Evolutionary conservation across 2,113 vertebrate species (phyloP).

Genomic region (Seriola aureovittata): DNA sequence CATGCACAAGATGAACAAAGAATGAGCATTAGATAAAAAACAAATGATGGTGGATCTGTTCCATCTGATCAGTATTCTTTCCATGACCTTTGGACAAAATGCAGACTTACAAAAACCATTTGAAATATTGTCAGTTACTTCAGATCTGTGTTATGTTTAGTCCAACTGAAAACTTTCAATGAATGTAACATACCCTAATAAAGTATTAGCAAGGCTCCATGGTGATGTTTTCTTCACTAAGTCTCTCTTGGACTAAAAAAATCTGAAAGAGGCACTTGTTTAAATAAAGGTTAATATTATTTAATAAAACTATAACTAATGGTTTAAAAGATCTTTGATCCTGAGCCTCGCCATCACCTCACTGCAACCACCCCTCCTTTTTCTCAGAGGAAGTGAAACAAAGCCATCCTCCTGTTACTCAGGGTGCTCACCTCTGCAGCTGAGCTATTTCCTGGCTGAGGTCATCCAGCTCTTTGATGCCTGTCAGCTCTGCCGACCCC

Average conservation of each 20-base stretch:
- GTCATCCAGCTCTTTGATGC: constrained; percentile 95
- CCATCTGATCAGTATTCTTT: not conserved
- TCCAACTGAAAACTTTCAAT: not conserved
- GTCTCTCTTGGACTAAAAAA: not conserved
- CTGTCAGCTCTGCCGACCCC: constrained; percentile 90
- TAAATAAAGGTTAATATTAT: constrained; percentile 9
- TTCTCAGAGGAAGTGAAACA: constrained; percentile 67
- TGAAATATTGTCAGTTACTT: not conserved
- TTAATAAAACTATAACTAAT: not conserved
- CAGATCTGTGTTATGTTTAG: not conserved
- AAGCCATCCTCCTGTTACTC: constrained; percentile 51
- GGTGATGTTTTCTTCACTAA: not conserved
- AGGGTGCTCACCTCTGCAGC: constrained; percentile 91
- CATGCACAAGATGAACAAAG: not conserved
- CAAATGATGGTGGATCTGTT: not conserved
- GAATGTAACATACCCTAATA: no score
- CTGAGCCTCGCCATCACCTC: constrained; percentile 31
- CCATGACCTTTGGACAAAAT: no score
- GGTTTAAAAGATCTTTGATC: constrained; percentile 36
- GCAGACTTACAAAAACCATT: no score
- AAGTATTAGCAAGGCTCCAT: not conserved
- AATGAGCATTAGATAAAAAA: not conserved
- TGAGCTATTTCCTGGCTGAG: constrained; percentile 96
- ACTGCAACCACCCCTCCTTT: constrained; percentile 10
- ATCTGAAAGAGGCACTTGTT: not conserved